Base-by-base conservation (phyloP, 2,113 vertebrate genomes). In the Puffinus mauretanicus region DNA sequence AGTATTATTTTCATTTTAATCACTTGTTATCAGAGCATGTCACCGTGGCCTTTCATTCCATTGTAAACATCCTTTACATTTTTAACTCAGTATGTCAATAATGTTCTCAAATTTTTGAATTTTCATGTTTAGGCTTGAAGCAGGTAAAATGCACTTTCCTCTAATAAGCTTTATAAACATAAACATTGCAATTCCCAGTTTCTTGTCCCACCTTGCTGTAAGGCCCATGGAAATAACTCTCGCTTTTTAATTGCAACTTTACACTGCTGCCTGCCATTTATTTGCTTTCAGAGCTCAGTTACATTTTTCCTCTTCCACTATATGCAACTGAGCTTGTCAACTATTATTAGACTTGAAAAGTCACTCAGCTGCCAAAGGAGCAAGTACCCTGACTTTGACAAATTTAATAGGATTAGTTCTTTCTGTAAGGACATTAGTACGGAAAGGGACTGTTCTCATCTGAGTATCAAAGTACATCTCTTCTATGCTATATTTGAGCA, bases 361-460 rank as follows among this genome's bases (percentile, higher is more conserved):
- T 96, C 93, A 80, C 32, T 57, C 72, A 83, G 70, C 51, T 77
- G 78, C 78, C 70, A 77, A 90, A 79, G 58, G 38, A 93, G 57
- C 54, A 62, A 90, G 77, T 27, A 89, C 38, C 32, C 58, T 13
- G 75, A 93, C 66, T 94, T 76, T 47, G 61, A 89, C 49, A 90
- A 70, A 82, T 91, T 72, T 84, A 91, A 94, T 30, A 91, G 81
- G 81, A 94, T 97, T 89, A 82, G 58, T 49, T 82, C 61, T 84
- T 94, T 78, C 42, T 36, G 22, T 72, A 66, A 54, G 51, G 86
- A 27, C 80, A 64, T 46, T 40, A 30, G 42, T 16, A 88, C 32
- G 3, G 2, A 91, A 49, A 88, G 34, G 14, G 19, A 54, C 58
- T 25, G 24, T 30, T 79, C 88, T 76, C 83, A 85, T 26, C 73